These are phyloP conservation scores for Strix uralensis DNA, from an alignment of 2,113 vertebrate genomes.

Conservation along the genomic window DNA sequence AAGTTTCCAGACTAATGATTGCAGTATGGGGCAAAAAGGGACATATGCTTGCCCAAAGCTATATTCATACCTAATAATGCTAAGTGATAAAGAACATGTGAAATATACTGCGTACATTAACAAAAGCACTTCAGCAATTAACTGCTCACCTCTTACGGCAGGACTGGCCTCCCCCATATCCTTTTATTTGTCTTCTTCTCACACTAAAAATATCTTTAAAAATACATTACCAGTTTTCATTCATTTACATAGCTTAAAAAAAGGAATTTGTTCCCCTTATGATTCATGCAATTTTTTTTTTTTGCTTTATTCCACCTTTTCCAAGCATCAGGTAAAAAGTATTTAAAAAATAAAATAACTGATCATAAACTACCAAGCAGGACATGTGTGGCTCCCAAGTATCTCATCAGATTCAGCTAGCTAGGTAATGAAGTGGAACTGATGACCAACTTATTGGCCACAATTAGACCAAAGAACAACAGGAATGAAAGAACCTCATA, in stretches of 20 bases:
- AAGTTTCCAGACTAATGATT: neutral
- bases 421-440: slow-evolving; percentile 27
- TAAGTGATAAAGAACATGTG: neutral
- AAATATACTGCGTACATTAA: neutral
- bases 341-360: slow-evolving; percentile 15
- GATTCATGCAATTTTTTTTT: neutral
- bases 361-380: neutral
- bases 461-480: slow-evolving; percentile 36
- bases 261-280: neutral
- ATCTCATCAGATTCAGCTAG: neutral
- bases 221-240: neutral
- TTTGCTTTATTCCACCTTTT: neutral
- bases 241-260: neutral
- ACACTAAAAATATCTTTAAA: neutral
- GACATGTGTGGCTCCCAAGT: neutral
- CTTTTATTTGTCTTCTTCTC: neutral
- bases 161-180: neutral
- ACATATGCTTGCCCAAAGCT: neutral
- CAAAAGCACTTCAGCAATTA: slow-evolving; percentile 2
- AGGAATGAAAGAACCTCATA: neutral
- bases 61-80: neutral
- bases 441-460: slow-evolving; percentile 1
- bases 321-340: neutral
- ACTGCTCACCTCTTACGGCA: neutral
- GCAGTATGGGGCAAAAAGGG: neutral